Evolutionary conservation across 2,888 invertebrate species (phyloP), one percentile per base, ranked within the genome.

Genomic region (Eupithecia pulchellata): DNA sequence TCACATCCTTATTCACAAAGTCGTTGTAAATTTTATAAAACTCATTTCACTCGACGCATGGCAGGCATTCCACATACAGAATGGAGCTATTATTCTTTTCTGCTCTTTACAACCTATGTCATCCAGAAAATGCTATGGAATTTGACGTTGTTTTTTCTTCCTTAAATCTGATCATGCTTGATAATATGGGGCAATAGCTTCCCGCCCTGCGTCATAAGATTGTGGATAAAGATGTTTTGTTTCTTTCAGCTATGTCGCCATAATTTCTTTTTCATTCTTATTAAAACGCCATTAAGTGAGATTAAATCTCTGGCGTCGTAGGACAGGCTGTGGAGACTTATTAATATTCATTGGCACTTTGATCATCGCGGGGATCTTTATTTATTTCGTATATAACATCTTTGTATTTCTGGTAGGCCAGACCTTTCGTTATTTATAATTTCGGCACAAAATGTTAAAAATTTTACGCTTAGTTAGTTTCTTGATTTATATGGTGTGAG

Each of bases 21-120:
- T 68, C 65, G 76, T 75, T 77, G 78, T 78, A 78, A 76, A 81
- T 81, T 78, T 77, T 66, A 68, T 75, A 77, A 79, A 73, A 68
- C 78, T 79, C 69, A 71, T 78, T 77, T 77, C 72, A 66, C 47
- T 72, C 68, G 77, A 77, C 76, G 74, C 75, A 77, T 74, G 69
- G 72, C 69, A 74, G 77, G 79, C 79, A 82, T 84, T 82, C 77
- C 74, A 75, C 78, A 75, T 78, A 78, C 68, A 60, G 72, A 82
- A 84, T 77, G 77, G 81, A 75, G 76, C 78, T 74, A 82, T 86
- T 77, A 78, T 75, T 82, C 72, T 79, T 75, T 69, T 66, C 68
- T 75, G 77, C 78, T 76, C 68, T 81, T 79, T 73, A 69, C 75
- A 78, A 78, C 74, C 69, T 71, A 68, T 74, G 73, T 68, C 64